Percentiles rank a stretch among this genome's conserved stretches.
Evolutionary conservation across 2,797 vertebrate species (phyloP).

Genomic region (Epinephelus coioides): DNA sequence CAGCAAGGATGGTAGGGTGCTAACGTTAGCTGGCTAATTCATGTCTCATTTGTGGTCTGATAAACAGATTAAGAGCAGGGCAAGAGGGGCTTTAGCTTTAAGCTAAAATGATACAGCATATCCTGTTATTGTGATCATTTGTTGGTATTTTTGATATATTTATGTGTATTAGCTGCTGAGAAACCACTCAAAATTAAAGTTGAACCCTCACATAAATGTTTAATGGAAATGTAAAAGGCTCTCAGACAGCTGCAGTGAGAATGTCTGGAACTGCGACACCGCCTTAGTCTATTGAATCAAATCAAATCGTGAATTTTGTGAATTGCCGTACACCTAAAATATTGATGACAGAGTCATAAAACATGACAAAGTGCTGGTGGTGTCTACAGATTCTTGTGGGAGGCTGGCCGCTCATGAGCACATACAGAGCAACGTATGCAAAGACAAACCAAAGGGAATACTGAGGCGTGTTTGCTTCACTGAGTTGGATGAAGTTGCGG

Average conservation of each 20-base stretch:
- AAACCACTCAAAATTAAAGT: not conserved
- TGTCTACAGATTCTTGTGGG: conserved; percentile 19
- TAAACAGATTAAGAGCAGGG: too few relatives aligned
- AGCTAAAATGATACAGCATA: not conserved
- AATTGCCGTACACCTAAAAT: conserved; percentile 19
- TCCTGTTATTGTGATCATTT: not conserved
- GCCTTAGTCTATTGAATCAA: not conserved
- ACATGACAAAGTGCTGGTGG: conserved; percentile 37
- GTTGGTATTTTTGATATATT: not conserved
- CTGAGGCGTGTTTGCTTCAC: conserved; percentile 26
- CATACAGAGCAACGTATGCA: conserved; percentile 14
- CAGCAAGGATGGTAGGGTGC: too few relatives aligned
- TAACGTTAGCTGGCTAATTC: too few relatives aligned
- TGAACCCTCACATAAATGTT: not conserved
- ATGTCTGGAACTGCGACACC: not conserved
- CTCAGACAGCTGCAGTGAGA: not conserved
- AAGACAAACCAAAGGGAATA: conserved; percentile 20
- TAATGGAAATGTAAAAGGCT: not conserved
- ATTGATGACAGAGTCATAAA: conserved; percentile 43
- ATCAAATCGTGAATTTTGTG: conserved; percentile 20
- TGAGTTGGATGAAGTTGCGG: conserved; percentile 25
- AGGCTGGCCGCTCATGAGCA: conserved; percentile 22
- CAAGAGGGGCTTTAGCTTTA: too few relatives aligned
- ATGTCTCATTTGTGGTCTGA: too few relatives aligned
- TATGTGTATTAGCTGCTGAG: not conserved